These are phyloP conservation scores for Catocala fraxini DNA, from an alignment of 2,888 invertebrate genomes.

Conservation along the genomic window DNA sequence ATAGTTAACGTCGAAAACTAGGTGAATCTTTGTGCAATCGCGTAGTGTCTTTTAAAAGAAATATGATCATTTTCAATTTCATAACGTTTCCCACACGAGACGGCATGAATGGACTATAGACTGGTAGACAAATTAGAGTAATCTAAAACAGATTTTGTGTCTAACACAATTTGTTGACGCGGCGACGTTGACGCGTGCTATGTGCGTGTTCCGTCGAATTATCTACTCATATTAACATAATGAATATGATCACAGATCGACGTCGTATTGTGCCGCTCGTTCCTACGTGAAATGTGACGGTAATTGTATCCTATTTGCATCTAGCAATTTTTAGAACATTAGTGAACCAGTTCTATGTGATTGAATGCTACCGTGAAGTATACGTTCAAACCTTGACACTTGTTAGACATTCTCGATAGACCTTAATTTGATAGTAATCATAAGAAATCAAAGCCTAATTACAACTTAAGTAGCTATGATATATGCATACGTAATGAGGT, in stretches of 20 bases:
- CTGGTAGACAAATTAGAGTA: conserved; percentile 82
- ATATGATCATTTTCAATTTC: conserved; percentile 88
- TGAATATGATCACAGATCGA: conserved; percentile 59
- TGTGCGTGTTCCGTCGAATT: conserved; percentile 70
- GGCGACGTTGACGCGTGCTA: conserved; percentile 50
- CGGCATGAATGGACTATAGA: conserved; percentile 74
- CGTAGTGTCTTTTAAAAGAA: conserved; percentile 85
- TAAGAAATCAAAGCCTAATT: conserved; percentile 15
- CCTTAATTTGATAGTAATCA: conserved; percentile 30
- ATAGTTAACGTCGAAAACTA: conserved; percentile 87
- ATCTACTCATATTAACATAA: conserved; percentile 64
- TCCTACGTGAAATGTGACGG: conserved; percentile 44
- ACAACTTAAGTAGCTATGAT: conserved; percentile 7
- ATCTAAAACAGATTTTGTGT: conserved; percentile 83
- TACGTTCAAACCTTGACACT: conserved; percentile 9
- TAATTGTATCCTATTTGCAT: conserved; percentile 47
- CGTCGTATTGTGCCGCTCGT: conserved; percentile 37
- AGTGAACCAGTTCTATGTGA: conserved; percentile 18
- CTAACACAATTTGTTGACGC: conserved; percentile 63
- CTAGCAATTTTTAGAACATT: conserved; percentile 44
- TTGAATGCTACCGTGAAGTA: conserved; percentile 26
- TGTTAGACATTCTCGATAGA: conserved; percentile 16
- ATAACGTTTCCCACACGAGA: conserved; percentile 84
- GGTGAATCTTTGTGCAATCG: conserved; percentile 87
- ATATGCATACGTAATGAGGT: too few relatives aligned